Evolutionary conservation across 2,113 vertebrate genomes (phyloP), one percentile per base, ranked within the genome.

Genomic region (Saccopteryx leptura): DNA sequence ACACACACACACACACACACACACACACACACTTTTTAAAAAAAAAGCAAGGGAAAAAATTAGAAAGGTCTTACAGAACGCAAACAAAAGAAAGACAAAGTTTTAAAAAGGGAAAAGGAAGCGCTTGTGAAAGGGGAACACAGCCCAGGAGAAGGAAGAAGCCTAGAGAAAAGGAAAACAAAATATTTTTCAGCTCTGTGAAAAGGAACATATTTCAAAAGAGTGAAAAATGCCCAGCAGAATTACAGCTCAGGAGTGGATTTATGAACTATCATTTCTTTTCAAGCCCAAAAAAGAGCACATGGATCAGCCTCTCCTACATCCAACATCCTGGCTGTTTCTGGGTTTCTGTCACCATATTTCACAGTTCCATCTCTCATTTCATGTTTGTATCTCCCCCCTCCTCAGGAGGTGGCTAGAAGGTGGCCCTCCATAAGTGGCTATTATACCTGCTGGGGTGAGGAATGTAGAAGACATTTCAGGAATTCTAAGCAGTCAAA

Each of bases 401-500:
- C 68, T 84, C 76, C 71, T 76, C 61, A 14, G 26, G n/a, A 87
- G 82, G 85, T 60, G 39, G 93, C 19, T 66, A 69, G 92, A 92
- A 88, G 76, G 61, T 60, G 52, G 2, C 21, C 76, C 39, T 96
- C 39, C n/a, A 19, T n/a, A 88, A 86, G 86, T 82, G 58, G 58
- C 72, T 52, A 24, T 92, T 66, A 69, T 95, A 74, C 56, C 88
- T 93, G 56, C 68, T 60, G 17, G 58, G 4, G 7, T 58, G 18
- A 91, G 84, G 74, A 94, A 94, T 65, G 74, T 93, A 39, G 66
- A 82, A 39, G 66, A 90, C 17, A 66, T 63, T 74, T 66, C 52
- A 96, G 92, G 92, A 96, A 96, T 96, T 71, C 82, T 48, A 91
- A 96, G 81, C 91, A 96, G 89, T 4, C 48, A 7, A 58, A 46